These are phyloP conservation scores for Athene noctua DNA, from an alignment of 2,113 vertebrate genomes.

Conservation along the genomic window DNA sequence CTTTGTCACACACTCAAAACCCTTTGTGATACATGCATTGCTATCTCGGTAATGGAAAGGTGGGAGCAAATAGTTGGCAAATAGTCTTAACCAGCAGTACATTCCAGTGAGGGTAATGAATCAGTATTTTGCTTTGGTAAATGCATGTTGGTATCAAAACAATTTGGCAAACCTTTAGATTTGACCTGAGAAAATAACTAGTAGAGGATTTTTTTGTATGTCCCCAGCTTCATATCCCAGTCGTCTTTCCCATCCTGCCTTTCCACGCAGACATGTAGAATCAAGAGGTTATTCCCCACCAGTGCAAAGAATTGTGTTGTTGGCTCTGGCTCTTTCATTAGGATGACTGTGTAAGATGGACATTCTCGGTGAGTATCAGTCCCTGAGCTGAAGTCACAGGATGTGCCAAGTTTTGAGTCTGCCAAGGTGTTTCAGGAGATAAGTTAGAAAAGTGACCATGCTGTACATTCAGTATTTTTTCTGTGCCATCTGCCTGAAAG, in stretches of 20 bases:
- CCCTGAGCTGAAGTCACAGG: not conserved
- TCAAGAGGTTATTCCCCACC: not conserved
- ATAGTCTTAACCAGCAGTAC: not conserved
- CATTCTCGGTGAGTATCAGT: not conserved
- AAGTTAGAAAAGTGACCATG: not conserved
- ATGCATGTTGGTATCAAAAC: not conserved
- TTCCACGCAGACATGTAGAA: not conserved
- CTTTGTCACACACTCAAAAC: not conserved
- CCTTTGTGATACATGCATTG: not conserved
- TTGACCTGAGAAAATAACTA: not conserved
- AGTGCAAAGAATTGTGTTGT: not conserved
- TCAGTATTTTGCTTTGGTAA: not conserved
- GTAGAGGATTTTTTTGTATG: not conserved
- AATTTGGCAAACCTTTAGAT: not conserved
- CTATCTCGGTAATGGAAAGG: constrained; percentile 15
- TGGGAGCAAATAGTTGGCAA: constrained; percentile 15
- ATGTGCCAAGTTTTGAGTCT: not conserved
- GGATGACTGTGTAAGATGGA: not conserved
- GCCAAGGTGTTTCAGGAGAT: not conserved
- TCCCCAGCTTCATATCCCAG: not conserved
- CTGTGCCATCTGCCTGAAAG: not conserved
- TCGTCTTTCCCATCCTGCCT: not conserved
- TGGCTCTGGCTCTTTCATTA: not conserved
- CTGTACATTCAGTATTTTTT: not conserved
- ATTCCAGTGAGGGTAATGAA: not conserved